phyloP scores from a whole-genome alignment of 2,113 vertebrate genomes.

The Micronycteris hirsuta region DNA sequence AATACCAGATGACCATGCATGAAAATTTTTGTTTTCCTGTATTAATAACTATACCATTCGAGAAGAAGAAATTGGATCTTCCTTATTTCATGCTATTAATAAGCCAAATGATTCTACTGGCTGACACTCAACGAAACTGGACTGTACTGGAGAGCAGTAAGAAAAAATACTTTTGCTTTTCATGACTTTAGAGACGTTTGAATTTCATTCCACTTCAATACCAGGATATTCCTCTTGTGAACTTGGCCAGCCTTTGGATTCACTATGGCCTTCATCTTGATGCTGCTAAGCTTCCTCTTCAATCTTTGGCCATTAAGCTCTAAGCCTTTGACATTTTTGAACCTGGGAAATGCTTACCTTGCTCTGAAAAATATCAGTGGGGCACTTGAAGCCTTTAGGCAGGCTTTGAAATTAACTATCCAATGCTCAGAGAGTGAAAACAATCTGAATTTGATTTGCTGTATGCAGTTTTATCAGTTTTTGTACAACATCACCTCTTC shows the following conservation, averaged over 20 bases:
- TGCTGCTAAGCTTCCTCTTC: slow-evolving; percentile 88
- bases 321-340: slow-evolving; percentile 93
- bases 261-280: slow-evolving; percentile 89
- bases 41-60: slow-evolving; percentile 86
- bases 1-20: slow-evolving; percentile 89
- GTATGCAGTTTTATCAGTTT: slow-evolving; percentile 97
- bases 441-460: slow-evolving; percentile 93
- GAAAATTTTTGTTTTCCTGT: slow-evolving; percentile 88
- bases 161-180: slow-evolving; percentile 92
- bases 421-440: slow-evolving; percentile 90
- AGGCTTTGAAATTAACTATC: slow-evolving; percentile 86
- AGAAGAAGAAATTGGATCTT: slow-evolving; percentile 86
- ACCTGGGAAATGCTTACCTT: slow-evolving; percentile 91
- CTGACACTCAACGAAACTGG: slow-evolving; percentile 93
- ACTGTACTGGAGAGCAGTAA: slow-evolving; percentile 94
- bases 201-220: slow-evolving; percentile 87
- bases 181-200: slow-evolving; percentile 90
- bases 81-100: slow-evolving; percentile 88
- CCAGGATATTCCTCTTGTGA: slow-evolving; percentile 91
- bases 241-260: slow-evolving; percentile 94
- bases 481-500: slow-evolving; percentile 92
- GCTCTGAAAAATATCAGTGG: slow-evolving; percentile 91
- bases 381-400: slow-evolving; percentile 91
- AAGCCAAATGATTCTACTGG: slow-evolving; percentile 89
- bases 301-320: slow-evolving; percentile 90